Percentiles rank a stretch among this genome's conserved stretches.
phyloP scores from a whole-genome alignment of 2,888 invertebrate species.

The Anoncus sp. region DNA sequence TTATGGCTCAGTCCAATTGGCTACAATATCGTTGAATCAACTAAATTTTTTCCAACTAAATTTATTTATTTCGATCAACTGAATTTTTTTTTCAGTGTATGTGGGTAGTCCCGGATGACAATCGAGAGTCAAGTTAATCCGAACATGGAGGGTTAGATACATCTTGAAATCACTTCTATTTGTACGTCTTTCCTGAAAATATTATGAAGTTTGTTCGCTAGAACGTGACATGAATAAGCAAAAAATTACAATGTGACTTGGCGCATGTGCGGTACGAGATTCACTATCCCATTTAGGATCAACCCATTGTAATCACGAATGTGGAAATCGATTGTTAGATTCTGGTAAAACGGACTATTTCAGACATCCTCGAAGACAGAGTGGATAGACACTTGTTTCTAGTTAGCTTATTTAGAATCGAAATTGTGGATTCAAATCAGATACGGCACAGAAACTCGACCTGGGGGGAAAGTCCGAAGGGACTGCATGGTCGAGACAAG shows the following conservation, averaged over 20 bases:
- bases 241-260: constrained; percentile 3
- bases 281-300: background rate
- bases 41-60: too few species aligned
- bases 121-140: constrained; percentile 55
- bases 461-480: too few species aligned
- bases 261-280: background rate
- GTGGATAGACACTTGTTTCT: background rate
- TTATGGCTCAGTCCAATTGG: too few species aligned
- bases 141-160: constrained; percentile 43
- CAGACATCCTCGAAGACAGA: background rate
- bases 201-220: background rate
- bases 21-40: too few species aligned
- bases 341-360: background rate
- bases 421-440: too few species aligned
- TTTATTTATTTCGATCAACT: too few species aligned
- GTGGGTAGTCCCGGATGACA: constrained; percentile 41
- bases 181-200: constrained; percentile 27
- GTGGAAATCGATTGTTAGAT: background rate
- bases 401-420: background rate
- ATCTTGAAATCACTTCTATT: constrained; percentile 48
- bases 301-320: background rate
- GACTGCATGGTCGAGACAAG: too few species aligned
- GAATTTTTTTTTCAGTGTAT: too few species aligned
- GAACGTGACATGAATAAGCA: constrained; percentile 7
- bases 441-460: too few species aligned